Base-by-base conservation (phyloP, 2,797 vertebrate genomes). In the Micromesistius poutassou region DNA sequence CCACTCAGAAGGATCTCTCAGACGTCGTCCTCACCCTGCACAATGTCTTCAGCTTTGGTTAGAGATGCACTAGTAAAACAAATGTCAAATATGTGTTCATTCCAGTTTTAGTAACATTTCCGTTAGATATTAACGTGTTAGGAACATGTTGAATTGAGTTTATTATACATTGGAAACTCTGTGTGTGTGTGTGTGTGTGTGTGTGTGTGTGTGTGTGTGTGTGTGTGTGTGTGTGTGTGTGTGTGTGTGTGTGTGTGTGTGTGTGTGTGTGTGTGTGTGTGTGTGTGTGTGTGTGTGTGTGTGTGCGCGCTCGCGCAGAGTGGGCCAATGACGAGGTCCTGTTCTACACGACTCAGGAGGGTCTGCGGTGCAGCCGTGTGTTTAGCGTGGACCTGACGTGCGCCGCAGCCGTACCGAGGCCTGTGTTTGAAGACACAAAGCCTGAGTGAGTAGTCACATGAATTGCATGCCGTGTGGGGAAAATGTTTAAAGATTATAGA, bases 291-390 rank as follows among this genome's bases (percentile, higher is more conserved):
- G 66, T 86, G 2, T 80, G 74, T 79, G 31, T 76, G 12, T 33
- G 28, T 74, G 40, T 31, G 7, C 72, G 70, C 70, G n/a, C 55
- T 25, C 81, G 82, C 91, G 36, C 88, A 99, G 98, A 99, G 89
- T 99, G 98, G 98, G 95, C 95, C 76, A 92, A 95, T 80, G 94
- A 95, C 82, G 90, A 95, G 16, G 87, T 96, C 84, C 88, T 99
- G 46, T 96, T 96, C 90, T 97, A 97, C 88, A 96, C 96, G 7
- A 94, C 81, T 83, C 93, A 95, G 88, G 94, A 96, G 88, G 93
- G 92, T 71, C 94, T 99, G 74, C 94, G 91, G 73, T 97, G 96
- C 87, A 93, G 92, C 72, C 84, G 90, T 68, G 97, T 96, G 33
- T 96, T 93, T 86, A 92, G 94, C 83, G 92, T 95, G 80, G 94